Conservation (phyloP, 2,113 vertebrate species). For the Gallinago jamesoni region DNA sequence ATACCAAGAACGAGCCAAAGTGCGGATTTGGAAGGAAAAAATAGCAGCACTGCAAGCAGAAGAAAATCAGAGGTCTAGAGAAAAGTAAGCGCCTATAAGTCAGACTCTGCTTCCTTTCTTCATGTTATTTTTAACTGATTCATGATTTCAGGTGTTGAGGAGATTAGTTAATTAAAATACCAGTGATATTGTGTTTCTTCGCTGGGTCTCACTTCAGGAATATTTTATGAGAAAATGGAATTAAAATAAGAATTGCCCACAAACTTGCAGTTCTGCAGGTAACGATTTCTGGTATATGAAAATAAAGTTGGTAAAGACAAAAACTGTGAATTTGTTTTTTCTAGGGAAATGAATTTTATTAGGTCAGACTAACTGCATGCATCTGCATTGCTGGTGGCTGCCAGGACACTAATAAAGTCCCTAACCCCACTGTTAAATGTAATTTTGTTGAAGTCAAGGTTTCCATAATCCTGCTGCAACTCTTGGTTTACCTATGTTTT, state of each 20-base stretch:
- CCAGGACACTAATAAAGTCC: neutral
- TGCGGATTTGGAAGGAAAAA: conserved; percentile 73
- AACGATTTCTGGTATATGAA: neutral
- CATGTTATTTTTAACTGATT: neutral
- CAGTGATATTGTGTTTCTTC: neutral
- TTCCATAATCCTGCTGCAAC: neutral
- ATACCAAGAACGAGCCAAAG: conserved; percentile 41
- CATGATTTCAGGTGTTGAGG: neutral
- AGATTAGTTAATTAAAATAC: neutral
- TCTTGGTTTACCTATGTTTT: neutral
- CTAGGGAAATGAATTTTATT: neutral
- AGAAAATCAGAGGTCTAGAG: conserved; percentile 35
- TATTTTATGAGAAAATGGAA: neutral
- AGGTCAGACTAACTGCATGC: neutral
- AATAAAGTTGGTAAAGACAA: neutral
- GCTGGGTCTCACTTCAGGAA: neutral
- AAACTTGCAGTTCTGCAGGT: neutral
- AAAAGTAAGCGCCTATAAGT: conserved; percentile 63
- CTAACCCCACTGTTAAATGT: neutral
- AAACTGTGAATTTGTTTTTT: neutral
- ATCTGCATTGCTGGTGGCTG: neutral
- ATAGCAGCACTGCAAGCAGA: conserved; percentile 48
- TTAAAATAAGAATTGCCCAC: neutral
- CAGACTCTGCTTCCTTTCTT: neutral
- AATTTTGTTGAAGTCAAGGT: neutral